Evolutionary conservation across 2,888 invertebrate species (phyloP), one percentile per base, ranked within the genome.

Genomic region (Monoplex corrugatus): DNA sequence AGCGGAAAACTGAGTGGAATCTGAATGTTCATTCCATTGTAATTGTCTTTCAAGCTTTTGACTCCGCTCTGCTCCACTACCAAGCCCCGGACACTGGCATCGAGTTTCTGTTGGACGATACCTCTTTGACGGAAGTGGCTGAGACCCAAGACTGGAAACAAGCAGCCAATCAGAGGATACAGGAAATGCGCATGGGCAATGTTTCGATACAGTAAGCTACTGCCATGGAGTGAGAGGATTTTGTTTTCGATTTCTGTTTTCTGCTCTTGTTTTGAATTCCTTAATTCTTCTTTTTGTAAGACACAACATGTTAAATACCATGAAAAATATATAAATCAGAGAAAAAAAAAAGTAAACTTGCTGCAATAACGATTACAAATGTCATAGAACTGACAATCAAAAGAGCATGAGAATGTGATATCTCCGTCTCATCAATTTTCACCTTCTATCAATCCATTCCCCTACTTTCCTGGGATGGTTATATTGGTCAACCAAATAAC

Each of bases 71-170:
- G 28, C 40, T 92, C 6, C 92, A 92, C 89, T 92, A 90, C 86
- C 92, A 92, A 88, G 92, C 91, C 6, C 90, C 90, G 6, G 92
- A 92, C 32, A 89, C 90, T 63, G 91, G 92, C 10, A 90, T 92
- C 19, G 92, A 92, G 23, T 92, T 91, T 75, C 78, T 92, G 90
- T 89, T 68, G 91, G 93, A 93, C 84, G 91, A 91, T 40, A 89
- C 92, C 28, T 91, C 92, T 10, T 88, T 93, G 16, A 87, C 80
- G n/a, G 91, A 91, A 50, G 86, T 92, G 3, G 82, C 90, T 5
- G 87, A 84, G 16, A 87, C 92, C 63, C 91, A 32, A n/a, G 84
- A 89, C 75, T 93, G 93, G 93, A 91, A 91, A 82, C 40, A 90
- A 1, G 90, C 91, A 23, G 92, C 93, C 28, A 89, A 91, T 38